These are phyloP conservation scores for Gila robusta DNA, from an alignment of 2,797 vertebrate genomes.

Conservation along the genomic window DNA sequence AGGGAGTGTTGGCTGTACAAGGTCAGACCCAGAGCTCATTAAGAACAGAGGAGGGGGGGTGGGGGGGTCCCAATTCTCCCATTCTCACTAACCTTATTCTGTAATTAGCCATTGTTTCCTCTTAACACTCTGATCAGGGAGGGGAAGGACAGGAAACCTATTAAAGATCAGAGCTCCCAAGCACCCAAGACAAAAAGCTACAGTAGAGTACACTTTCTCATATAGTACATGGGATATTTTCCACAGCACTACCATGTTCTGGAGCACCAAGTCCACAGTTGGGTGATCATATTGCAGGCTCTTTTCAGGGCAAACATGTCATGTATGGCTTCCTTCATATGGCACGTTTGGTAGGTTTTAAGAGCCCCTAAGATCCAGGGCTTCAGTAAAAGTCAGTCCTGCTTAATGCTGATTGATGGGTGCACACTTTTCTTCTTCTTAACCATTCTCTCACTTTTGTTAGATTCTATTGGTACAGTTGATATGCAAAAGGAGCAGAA, in stretches of 20 bases:
- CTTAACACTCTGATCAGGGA: constrained; percentile 68
- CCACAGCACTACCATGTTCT: not conserved
- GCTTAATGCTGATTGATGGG: constrained; percentile 61
- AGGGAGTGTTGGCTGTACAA: constrained; percentile 66
- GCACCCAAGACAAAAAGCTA: constrained; percentile 58
- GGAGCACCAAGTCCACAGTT: not conserved
- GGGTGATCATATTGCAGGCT: constrained; percentile 5
- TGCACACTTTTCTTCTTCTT: constrained; percentile 34
- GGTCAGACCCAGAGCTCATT: constrained; percentile 74
- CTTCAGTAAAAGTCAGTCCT: constrained; percentile 44
- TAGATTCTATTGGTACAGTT: constrained; percentile 42
- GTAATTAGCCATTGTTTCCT: constrained; percentile 76
- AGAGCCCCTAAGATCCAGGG: constrained; percentile 36
- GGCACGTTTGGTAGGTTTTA: constrained; percentile 38
- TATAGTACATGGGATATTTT: not conserved
- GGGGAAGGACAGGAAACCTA: constrained; percentile 59
- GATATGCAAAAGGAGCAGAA: constrained; percentile 46
- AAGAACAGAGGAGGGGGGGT: constrained; percentile 61
- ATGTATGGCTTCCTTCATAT: constrained; percentile 22
- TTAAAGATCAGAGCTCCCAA: constrained; percentile 60
- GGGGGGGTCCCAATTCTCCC: constrained; percentile 68
- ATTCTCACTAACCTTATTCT: constrained; percentile 73
- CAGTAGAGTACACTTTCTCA: constrained; percentile 29
- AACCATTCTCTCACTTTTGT: not conserved
- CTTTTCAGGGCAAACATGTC: constrained; percentile 15